Evolutionary conservation across 2,113 vertebrate genomes (phyloP).

Genomic region (Sialia sialis): DNA sequence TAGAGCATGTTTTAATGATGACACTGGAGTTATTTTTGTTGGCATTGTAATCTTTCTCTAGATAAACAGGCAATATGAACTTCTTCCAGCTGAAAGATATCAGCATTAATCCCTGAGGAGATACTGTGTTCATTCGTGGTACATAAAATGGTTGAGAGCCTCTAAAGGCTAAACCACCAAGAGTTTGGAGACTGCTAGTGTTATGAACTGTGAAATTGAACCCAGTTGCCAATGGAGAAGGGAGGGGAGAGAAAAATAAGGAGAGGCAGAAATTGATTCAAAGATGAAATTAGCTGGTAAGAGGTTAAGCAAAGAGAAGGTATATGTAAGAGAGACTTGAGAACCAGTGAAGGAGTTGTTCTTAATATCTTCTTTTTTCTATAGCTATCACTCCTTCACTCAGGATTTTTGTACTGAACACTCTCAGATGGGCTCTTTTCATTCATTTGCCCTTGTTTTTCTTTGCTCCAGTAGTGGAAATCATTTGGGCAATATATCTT

Average conservation of each 20-base stretch:
- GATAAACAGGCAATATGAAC: background rate
- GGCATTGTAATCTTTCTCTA: background rate
- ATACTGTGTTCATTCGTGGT: background rate
- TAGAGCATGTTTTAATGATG: background rate
- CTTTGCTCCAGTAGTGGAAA: background rate
- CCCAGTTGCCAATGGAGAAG: background rate
- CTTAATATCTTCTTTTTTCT: background rate
- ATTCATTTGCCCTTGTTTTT: background rate
- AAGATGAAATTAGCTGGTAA: background rate
- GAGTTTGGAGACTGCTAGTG: background rate
- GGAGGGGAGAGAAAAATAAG: background rate
- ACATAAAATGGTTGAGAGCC: background rate
- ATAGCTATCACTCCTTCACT: background rate
- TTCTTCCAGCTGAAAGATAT: background rate
- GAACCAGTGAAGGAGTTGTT: background rate
- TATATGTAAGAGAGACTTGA: background rate
- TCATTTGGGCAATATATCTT: background rate
- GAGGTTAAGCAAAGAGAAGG: background rate
- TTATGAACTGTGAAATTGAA: background rate
- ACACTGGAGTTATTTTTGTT: background rate
- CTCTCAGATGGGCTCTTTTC: background rate
- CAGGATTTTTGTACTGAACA: background rate
- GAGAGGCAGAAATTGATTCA: background rate
- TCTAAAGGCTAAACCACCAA: background rate
- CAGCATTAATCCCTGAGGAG: background rate